phyloP scores from a whole-genome alignment of 1,140 invertebrate genomes.

The Microplitis demolitor region DNA sequence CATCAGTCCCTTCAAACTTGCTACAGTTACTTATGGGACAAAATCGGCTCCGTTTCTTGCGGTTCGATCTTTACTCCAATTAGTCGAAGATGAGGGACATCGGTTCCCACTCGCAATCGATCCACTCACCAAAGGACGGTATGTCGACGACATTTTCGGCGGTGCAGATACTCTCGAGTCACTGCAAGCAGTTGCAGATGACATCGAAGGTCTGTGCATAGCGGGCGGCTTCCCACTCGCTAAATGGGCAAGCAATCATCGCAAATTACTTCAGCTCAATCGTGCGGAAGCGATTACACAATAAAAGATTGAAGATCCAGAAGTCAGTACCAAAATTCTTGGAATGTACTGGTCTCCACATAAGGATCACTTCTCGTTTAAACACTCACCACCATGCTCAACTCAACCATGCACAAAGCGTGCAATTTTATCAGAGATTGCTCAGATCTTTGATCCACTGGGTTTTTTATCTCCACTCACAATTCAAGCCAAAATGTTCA shows the following conservation, averaged over 20 bases:
- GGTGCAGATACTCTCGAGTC: no score
- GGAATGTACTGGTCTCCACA: no score
- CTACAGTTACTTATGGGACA: slow-evolving; percentile 22
- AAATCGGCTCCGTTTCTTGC: background rate
- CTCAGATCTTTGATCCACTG: background rate
- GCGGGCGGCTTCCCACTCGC: no score
- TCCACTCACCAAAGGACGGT: background rate
- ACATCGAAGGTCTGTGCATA: no score
- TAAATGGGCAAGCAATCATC: no score
- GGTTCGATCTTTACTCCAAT: background rate
- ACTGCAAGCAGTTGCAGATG: no score
- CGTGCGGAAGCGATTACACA: no score
- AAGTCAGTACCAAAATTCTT: no score
- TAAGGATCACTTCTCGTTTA: no score
- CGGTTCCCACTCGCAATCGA: background rate
- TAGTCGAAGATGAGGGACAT: background rate
- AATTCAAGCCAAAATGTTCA: slow-evolving; percentile 28
- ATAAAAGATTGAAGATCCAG: no score
- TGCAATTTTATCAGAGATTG: slow-evolving; percentile 11
- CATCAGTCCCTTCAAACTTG: background rate
- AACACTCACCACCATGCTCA: no score
- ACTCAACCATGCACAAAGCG: background rate
- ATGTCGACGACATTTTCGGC: background rate
- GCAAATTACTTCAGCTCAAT: no score
- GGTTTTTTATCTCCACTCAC: slow-evolving; percentile 21